Evolutionary conservation across 2,797 vertebrate species (phyloP).

Genomic region (Ctenopoma multispine): DNA sequence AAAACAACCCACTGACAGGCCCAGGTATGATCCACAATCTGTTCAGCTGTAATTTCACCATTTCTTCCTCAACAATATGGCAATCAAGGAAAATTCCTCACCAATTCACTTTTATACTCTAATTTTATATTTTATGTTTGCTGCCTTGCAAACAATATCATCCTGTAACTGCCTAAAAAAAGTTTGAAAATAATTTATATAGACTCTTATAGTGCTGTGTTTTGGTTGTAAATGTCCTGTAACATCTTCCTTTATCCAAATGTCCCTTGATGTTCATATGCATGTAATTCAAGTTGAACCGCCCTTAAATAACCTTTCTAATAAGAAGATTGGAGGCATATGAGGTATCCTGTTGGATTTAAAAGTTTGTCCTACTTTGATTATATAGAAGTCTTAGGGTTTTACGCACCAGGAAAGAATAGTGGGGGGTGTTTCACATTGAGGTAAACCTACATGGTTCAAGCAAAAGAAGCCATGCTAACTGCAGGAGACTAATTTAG

Average conservation of each 20-base stretch:
- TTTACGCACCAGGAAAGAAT: conserved; percentile 1
- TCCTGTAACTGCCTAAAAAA: conserved; percentile 5
- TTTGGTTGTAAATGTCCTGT: conserved; percentile 26
- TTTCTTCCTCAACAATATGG: conserved; percentile 20
- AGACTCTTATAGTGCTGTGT: conserved; percentile 4
- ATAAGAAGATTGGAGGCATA: conserved; percentile 28
- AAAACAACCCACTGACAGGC: conserved; percentile 88
- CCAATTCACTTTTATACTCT: not conserved
- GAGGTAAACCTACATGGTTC: conserved; percentile 1
- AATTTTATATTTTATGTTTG: not conserved
- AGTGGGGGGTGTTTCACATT: conserved; percentile 9
- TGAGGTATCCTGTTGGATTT: conserved; percentile 31
- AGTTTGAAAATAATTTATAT: conserved; percentile 5
- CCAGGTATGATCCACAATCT: conserved; percentile 84
- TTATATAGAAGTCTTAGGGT: conserved; percentile 1
- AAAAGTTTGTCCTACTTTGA: conserved; percentile 22
- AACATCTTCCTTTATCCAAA: conserved; percentile 16
- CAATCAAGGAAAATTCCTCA: not conserved
- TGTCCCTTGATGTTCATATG: conserved; percentile 10
- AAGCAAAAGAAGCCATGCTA: conserved; percentile 16
- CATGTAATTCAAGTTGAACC: conserved; percentile 37
- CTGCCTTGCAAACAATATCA: not conserved
- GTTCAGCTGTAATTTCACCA: conserved; percentile 26
- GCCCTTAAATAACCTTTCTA: conserved; percentile 41
- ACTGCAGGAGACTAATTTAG: conserved; percentile 47